A percentile compares a stretch with the other conserved stretches of the same genome.
Evolutionary conservation across 2,888 invertebrate species (phyloP).

Genomic region (Limenitis arthemis): DNA sequence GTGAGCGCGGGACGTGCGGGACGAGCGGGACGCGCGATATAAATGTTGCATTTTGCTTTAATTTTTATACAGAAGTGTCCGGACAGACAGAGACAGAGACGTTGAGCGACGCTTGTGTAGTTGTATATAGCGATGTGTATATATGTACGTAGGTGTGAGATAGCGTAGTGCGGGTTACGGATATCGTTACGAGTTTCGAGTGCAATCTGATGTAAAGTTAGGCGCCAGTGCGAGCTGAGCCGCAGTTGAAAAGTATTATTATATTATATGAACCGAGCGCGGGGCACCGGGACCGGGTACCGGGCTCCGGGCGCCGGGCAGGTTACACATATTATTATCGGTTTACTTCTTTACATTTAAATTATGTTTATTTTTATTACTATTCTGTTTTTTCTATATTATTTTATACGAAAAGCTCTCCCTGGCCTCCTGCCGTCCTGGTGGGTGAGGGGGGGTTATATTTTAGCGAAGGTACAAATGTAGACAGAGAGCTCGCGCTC

Average conservation of each 20-base stretch:
- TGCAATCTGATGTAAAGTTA: constrained; percentile 69
- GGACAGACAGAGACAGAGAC: constrained; percentile 24
- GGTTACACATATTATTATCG: constrained; percentile 70
- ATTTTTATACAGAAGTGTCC: constrained; percentile 55
- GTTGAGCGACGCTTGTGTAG: too few relatives aligned
- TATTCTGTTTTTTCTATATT: constrained; percentile 61
- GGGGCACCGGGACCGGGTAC: too few relatives aligned
- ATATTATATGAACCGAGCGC: constrained; percentile 60
- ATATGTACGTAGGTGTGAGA: constrained; percentile 46
- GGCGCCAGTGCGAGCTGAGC: constrained; percentile 54
- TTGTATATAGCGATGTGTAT: constrained; percentile 42
- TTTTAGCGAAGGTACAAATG: constrained; percentile 65
- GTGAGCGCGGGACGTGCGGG: constrained; percentile 37
- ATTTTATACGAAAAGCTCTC: constrained; percentile 33
- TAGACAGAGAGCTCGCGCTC: constrained; percentile 54
- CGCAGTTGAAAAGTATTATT: constrained; percentile 72
- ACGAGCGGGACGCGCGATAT: constrained; percentile 55
- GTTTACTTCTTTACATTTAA: constrained; percentile 64
- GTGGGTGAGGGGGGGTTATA: constrained; percentile 13
- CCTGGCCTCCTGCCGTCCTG: not conserved
- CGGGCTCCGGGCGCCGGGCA: constrained; percentile 29
- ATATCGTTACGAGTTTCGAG: constrained; percentile 63
- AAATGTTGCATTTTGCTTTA: constrained; percentile 70
- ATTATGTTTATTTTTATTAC: constrained; percentile 66
- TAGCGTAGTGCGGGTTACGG: constrained; percentile 33